A percentile compares a stretch with the other conserved stretches of the same genome.
Evolutionary conservation across 2,113 vertebrate genomes (phyloP).

Genomic region (Chaetodon auriga): DNA sequence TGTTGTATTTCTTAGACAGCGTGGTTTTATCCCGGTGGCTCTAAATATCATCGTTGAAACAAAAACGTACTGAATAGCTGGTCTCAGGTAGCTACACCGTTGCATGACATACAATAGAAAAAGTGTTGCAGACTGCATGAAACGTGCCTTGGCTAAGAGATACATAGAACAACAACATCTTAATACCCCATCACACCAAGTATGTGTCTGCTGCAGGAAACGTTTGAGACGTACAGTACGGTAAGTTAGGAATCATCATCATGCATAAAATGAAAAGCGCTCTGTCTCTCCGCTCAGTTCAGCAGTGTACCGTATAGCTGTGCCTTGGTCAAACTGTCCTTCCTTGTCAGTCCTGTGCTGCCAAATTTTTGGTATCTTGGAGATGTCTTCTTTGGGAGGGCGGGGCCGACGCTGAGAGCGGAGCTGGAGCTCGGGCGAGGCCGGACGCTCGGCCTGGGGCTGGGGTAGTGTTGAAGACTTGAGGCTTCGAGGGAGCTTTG

Average conservation of each 20-base stretch:
- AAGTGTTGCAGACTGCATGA: slow-evolving; percentile 66
- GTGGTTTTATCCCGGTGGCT: slow-evolving; percentile 29
- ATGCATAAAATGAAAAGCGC: slow-evolving; percentile 75
- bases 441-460: slow-evolving; percentile 73
- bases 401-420: slow-evolving; percentile 81
- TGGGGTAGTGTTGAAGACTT: slow-evolving; percentile 89
- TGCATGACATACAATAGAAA: slow-evolving; percentile 68
- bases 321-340: slow-evolving; percentile 98
- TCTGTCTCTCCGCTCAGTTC: slow-evolving; percentile 83
- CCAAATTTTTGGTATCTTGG: slow-evolving; percentile 91
- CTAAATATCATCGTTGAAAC: slow-evolving; percentile 43
- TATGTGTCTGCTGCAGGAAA: slow-evolving; percentile 62
- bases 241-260: slow-evolving; percentile 64
- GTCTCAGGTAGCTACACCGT: slow-evolving; percentile 64
- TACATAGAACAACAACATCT: slow-evolving; percentile 72
- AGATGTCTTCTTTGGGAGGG: slow-evolving; percentile 86
- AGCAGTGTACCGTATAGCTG: slow-evolving; percentile 97
- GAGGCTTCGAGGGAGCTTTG: slow-evolving; percentile 90
- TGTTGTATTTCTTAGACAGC: slow-evolving; percentile 15
- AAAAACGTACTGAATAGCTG: slow-evolving; percentile 60
- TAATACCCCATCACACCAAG: slow-evolving; percentile 62
- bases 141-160: slow-evolving; percentile 81
- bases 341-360: slow-evolving; percentile 92
- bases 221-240: slow-evolving; percentile 61
- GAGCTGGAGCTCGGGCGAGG: slow-evolving; percentile 80